Evolutionary conservation across 2,888 invertebrate genomes (phyloP).

Genomic region (Harmothoe impar): DNA sequence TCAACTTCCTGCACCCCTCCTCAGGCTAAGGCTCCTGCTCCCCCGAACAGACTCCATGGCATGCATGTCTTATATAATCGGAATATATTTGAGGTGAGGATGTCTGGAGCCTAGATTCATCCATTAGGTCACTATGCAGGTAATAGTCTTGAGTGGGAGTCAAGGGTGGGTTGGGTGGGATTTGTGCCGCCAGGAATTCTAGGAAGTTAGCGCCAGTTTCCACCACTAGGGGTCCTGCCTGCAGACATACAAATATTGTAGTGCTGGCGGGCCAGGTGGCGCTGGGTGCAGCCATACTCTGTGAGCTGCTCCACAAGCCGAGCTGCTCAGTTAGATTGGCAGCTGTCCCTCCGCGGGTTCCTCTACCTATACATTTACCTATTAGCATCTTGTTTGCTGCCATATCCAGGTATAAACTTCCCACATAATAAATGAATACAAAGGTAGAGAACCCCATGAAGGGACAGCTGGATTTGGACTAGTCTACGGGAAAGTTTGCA

Average conservation of each 20-base stretch:
- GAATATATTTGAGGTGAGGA: neutral
- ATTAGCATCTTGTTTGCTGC: too few relatives aligned
- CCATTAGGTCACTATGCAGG: neutral
- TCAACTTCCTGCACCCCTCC: neutral
- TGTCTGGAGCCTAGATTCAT: neutral
- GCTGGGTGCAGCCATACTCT: neutral
- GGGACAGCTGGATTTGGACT: too few relatives aligned
- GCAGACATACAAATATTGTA: slow-evolving; percentile 35
- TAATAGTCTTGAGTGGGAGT: neutral
- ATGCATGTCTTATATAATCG: neutral
- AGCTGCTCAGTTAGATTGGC: too few relatives aligned
- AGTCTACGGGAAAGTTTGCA: too few relatives aligned
- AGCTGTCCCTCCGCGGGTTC: too few relatives aligned
- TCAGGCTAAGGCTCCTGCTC: neutral
- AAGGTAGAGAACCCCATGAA: too few relatives aligned
- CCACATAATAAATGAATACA: too few relatives aligned
- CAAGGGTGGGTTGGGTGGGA: neutral
- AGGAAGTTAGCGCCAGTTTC: slow-evolving; percentile 2
- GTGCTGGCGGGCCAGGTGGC: neutral
- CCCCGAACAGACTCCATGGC: neutral
- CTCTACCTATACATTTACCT: too few relatives aligned
- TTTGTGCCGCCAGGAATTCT: neutral
- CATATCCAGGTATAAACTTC: too few relatives aligned
- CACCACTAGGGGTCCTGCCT: neutral
- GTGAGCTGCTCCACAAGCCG: neutral